A percentile compares a stretch with the other conserved stretches of the same genome.
These are phyloP conservation scores for Phocoena phocoena DNA, from an alignment of 2,113 vertebrate genomes.

Conservation along the genomic window DNA sequence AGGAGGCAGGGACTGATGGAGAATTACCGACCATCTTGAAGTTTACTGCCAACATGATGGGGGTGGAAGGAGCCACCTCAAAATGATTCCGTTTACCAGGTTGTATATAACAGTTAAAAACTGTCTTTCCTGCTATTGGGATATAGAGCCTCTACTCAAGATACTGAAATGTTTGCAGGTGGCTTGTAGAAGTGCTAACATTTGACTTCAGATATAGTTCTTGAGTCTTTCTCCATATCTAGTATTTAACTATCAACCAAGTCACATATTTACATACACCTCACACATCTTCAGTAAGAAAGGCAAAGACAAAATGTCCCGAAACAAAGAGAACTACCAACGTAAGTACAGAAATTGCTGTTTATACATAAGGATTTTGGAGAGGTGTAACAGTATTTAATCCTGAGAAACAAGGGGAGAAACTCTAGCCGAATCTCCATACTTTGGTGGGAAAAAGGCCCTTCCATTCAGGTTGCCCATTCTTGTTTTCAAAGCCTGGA, in stretches of 20 bases:
- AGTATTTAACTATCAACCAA: neutral
- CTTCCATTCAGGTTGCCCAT: neutral
- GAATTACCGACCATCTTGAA: neutral
- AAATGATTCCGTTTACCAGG: neutral
- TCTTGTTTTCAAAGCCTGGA: neutral
- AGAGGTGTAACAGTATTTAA: neutral
- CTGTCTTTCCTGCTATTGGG: neutral
- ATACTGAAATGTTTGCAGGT: constrained; percentile 2
- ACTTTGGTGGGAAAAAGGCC: neutral
- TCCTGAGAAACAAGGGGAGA: neutral
- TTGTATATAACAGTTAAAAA: neutral
- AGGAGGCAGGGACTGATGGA: neutral
- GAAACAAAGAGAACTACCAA: neutral
- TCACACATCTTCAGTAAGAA: neutral
- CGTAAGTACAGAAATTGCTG: neutral
- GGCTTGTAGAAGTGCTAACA: neutral
- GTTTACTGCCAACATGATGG: accelerated
- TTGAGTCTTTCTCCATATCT: neutral
- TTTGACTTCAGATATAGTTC: neutral
- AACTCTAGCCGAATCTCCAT: neutral
- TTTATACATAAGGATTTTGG: neutral
- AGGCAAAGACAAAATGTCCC: neutral
- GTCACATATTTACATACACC: neutral
- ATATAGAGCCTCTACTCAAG: neutral
- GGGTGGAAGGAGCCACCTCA: neutral